phyloP scores from a whole-genome alignment of 2,797 vertebrate species.

The Hippoglossus hippoglossus region DNA sequence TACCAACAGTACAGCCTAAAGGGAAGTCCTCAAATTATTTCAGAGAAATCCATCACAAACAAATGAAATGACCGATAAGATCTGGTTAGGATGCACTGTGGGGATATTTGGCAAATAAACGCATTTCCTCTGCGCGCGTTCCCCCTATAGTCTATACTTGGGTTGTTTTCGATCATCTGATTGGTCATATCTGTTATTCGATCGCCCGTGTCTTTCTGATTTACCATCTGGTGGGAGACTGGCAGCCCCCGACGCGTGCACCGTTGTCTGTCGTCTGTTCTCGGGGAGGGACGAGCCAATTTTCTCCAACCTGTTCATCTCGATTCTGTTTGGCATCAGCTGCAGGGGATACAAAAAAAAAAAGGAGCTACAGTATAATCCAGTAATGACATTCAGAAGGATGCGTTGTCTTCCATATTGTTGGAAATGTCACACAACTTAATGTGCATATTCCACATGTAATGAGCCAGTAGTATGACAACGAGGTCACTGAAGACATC shows the following conservation, averaged over 20 bases:
- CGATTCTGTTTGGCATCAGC: constrained; percentile 56
- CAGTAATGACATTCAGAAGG: constrained; percentile 36
- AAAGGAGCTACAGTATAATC: constrained; percentile 45
- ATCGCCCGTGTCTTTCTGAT: constrained; percentile 71
- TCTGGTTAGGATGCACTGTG: constrained; percentile 7
- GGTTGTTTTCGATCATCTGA: constrained; percentile 67
- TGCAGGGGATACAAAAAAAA: not conserved
- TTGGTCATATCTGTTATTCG: constrained; percentile 73
- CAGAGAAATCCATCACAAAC: not conserved
- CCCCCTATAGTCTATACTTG: constrained; percentile 63
- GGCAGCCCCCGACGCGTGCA: constrained; percentile 54
- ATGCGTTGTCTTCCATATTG: constrained; percentile 38
- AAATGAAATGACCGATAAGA: not conserved
- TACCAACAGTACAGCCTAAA: no score
- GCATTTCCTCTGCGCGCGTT: constrained; percentile 62
- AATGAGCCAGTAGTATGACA: constrained; percentile 8
- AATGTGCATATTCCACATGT: not conserved
- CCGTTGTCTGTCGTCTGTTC: constrained; percentile 70
- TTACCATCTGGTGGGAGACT: constrained; percentile 81
- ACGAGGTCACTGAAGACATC: constrained; percentile 18
- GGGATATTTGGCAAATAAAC: constrained; percentile 12
- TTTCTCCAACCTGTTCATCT: constrained; percentile 71
- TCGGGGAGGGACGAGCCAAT: constrained; percentile 60
- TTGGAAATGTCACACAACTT: constrained; percentile 15
- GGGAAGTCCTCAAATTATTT: not conserved